phyloP scores from a whole-genome alignment of 2,888 invertebrate species.

The Brachyptera putata region DNA sequence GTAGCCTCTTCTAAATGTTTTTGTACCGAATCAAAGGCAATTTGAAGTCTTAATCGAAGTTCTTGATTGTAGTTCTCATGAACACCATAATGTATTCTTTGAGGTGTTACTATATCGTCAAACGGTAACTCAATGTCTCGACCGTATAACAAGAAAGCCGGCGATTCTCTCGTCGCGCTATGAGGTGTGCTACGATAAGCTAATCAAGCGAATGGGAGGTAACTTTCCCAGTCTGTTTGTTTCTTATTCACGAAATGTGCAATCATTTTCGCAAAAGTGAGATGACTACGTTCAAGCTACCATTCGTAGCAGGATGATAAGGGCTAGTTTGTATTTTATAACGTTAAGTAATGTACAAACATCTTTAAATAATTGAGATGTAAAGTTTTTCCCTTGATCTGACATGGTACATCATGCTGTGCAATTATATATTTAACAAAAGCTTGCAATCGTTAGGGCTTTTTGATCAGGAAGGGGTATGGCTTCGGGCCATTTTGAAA shows the following conservation, averaged over 20 bases:
- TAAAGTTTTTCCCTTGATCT: background rate
- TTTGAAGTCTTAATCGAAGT: background rate
- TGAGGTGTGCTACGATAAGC: too few relatives aligned
- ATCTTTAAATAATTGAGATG: background rate
- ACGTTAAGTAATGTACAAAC: constrained; percentile 1
- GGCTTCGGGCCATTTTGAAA: background rate
- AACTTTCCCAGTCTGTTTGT: background rate
- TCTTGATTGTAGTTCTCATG: background rate
- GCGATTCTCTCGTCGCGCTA: too few relatives aligned
- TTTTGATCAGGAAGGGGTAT: background rate
- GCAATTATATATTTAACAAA: background rate
- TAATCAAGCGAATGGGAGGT: background rate
- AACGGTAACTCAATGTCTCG: too few relatives aligned
- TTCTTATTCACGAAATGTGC: background rate
- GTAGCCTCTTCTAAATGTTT: background rate
- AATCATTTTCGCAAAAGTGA: background rate
- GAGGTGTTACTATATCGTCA: background rate
- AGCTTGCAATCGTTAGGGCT: background rate
- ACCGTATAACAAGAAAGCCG: too few relatives aligned
- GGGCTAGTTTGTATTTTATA: background rate
- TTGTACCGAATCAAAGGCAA: background rate
- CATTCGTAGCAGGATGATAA: constrained; percentile 6
- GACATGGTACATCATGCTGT: background rate
- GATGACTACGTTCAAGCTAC: constrained; percentile 9
- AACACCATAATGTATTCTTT: background rate